Evolutionary conservation across 2,888 invertebrate species (phyloP), one percentile per base, ranked within the genome.

Genomic region (Plutella xylostella): DNA sequence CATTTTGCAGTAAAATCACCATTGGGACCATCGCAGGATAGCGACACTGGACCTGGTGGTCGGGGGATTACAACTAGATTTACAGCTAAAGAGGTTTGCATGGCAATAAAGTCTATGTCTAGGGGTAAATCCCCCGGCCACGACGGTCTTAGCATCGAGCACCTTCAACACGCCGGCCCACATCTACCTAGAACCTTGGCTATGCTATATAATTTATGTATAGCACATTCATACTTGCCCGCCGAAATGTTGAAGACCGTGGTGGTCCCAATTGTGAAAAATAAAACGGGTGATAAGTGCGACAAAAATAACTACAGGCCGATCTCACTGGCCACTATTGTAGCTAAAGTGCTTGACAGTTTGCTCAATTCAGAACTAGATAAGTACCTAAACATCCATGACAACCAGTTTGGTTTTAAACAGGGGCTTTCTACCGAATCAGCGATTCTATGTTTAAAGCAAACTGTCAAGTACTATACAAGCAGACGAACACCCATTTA

Each of bases 241-340:
- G 9, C 14, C 9, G 42, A 48, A 6, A n/a, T 49, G 12, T 46
- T 45, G 37, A 39, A 33, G 43, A 48, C 47, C 1, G 19, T 49
- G 11, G 48, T 48, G 9, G 43, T 48, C 14, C 51, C 48, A 14
- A 44, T 51, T n/a, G 45, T 42, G 0, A 49, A 51, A 31, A 47
- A 48, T 21, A 46, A 45, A 21, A 33, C 45, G n/a, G 37, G 39
- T 7, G 49, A 55, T 28, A 7, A 48, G 1, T 25, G 46, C 0
- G 55, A 54, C 9, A 48, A n/a, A 19, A 21, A 7, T 9, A 56
- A 56, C 43, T 56, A 56, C 33, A 40, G 55, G 15, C 56, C 55
- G 1, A 56, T 55, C 2, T 58, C 56, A 0, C 42, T 56, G 3
- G 55, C 55, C 11, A 56, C 52, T 0, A 41, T 49, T 7, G 28